Conservation (phyloP, 2,113 vertebrate genomes). For the Gopherus evgoodei region DNA sequence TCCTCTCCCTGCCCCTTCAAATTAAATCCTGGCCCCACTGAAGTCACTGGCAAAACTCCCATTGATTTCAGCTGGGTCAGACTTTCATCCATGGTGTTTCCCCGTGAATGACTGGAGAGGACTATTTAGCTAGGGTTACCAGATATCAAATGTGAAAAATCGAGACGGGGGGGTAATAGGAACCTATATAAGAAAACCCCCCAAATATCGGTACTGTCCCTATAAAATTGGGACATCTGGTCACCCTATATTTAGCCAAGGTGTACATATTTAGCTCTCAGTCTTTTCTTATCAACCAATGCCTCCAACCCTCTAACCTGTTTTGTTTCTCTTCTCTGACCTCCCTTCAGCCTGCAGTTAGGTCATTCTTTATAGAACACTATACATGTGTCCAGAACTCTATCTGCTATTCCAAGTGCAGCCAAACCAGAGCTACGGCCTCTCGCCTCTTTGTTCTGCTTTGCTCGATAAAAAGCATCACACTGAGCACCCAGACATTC, state of each 20-base stretch:
- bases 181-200: too few relatives aligned
- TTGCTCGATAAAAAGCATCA: too few relatives aligned
- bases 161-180: too few relatives aligned
- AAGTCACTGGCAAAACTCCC: background rate
- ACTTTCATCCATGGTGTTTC: background rate
- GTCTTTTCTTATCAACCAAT: background rate
- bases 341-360: background rate
- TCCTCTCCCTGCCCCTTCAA: background rate
- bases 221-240: too few relatives aligned
- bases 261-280: background rate
- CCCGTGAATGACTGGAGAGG: background rate
- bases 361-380: background rate
- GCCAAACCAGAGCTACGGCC: too few relatives aligned
- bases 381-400: background rate
- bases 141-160: too few relatives aligned
- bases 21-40: background rate
- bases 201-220: too few relatives aligned
- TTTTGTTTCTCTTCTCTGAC: background rate
- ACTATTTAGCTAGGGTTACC: background rate
- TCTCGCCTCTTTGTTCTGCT: too few relatives aligned
- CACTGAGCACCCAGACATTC: too few relatives aligned
- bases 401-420: background rate
- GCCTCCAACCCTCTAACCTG: background rate
- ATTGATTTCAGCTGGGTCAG: constrained; percentile 1
- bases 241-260: background rate